Conservation (phyloP, 2,888 invertebrate species). For the Tinea semifulvella region DNA sequence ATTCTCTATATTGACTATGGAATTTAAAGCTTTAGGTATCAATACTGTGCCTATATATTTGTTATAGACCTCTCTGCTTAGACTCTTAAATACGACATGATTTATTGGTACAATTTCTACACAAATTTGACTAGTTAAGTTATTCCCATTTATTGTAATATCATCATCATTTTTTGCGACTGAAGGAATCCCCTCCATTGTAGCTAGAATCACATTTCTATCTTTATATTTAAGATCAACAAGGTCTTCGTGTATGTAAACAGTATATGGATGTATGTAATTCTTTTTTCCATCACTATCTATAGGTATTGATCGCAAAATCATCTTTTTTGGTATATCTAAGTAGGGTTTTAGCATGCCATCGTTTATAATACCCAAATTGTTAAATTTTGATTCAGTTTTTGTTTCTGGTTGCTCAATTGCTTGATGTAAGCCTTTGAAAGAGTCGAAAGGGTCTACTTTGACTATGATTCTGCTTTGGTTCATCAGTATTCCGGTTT, state of each 20-base stretch:
- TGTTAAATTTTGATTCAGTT: conserved; percentile 33
- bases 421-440: conserved; percentile 24
- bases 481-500: conserved; percentile 51
- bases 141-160: conserved; percentile 26
- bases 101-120: conserved; percentile 52
- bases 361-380: conserved; percentile 45
- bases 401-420: conserved; percentile 24
- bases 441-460: conserved; percentile 45
- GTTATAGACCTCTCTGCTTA: conserved; percentile 49
- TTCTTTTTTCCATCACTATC: conserved; percentile 56
- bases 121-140: conserved; percentile 41
- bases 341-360: conserved; percentile 42
- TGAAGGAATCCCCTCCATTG: conserved; percentile 45
- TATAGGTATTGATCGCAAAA: conserved; percentile 46
- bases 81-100: conserved; percentile 45
- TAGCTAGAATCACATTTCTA: conserved; percentile 39
- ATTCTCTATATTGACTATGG: conserved; percentile 59
- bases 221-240: conserved; percentile 38
- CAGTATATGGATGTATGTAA: conserved; percentile 53
- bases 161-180: conserved; percentile 30
- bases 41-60: conserved; percentile 55
- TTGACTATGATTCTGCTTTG: conserved; percentile 49
- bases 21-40: conserved; percentile 61
- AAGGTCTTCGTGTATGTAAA: conserved; percentile 53
- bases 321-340: conserved; percentile 35